Evolutionary conservation across 2,888 invertebrate genomes (phyloP).

Genomic region (Gastrophysa polygoni): DNA sequence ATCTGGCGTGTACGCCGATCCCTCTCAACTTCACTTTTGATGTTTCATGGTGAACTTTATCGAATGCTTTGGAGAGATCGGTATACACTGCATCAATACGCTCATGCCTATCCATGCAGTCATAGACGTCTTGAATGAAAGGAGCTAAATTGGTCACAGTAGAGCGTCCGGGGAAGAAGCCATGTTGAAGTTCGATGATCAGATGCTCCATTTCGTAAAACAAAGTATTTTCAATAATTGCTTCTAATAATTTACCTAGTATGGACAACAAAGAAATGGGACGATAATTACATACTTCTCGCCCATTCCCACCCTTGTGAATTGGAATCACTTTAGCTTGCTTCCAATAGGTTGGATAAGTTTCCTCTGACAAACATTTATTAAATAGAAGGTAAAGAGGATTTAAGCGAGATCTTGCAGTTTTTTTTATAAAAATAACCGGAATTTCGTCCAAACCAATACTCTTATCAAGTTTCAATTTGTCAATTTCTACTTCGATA

Average conservation of each 20-base stretch:
- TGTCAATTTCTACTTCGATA: not conserved
- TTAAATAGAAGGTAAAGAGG: conserved; percentile 1
- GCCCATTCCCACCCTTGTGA: conserved; percentile 10
- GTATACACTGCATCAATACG: conserved; percentile 9
- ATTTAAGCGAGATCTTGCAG: too few species aligned
- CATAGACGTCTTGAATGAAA: conserved; percentile 4
- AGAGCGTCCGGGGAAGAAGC: conserved; percentile 10
- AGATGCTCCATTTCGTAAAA: conserved; percentile 6
- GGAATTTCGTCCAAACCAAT: conserved; percentile 5
- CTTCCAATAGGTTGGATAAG: conserved; percentile 9
- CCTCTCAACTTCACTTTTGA: not conserved
- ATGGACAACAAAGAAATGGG: conserved; percentile 13
- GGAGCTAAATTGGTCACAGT: conserved; percentile 1
- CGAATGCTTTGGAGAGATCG: not conserved
- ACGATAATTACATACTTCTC: not conserved
- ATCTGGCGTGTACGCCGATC: not conserved
- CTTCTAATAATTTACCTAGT: conserved; percentile 9
- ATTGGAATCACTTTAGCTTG: conserved; percentile 9
- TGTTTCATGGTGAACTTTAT: not conserved
- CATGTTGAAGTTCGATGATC: conserved; percentile 10
- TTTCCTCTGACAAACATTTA: conserved; percentile 6
- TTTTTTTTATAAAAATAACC: conserved; percentile 10
- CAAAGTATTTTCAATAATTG: conserved; percentile 6
- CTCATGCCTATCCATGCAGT: not conserved
- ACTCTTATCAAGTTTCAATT: conserved; percentile 1